Evolutionary conservation across 2,888 invertebrate genomes (phyloP).

Genomic region (Hipparchia sbordonii): DNA sequence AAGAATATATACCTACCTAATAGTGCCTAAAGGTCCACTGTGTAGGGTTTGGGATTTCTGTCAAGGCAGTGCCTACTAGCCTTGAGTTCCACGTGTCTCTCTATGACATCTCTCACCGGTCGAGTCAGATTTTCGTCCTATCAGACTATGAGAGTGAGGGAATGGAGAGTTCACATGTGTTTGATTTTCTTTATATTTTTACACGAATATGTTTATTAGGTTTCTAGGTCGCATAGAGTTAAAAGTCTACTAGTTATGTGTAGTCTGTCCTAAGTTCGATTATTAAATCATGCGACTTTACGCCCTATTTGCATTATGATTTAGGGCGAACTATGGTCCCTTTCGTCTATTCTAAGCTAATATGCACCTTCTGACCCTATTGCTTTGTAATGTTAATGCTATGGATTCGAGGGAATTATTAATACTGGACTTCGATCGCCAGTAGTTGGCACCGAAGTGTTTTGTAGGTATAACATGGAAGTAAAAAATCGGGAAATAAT

Average conservation of each 20-base stretch:
- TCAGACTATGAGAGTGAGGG: no score
- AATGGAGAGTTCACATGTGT: no score
- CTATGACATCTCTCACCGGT: no score
- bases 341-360: conserved; percentile 65
- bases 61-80: no score
- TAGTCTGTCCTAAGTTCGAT: neutral
- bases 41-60: no score
- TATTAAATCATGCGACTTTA: neutral
- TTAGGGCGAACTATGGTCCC: conserved; percentile 30
- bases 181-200: no score
- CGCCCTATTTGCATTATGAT: conserved; percentile 9
- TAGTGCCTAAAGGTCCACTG: no score
- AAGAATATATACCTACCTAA: no score
- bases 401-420: conserved; percentile 44
- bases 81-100: no score
- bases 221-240: no score
- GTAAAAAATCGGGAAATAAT: neutral
- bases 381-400: conserved; percentile 56
- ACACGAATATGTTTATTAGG: no score
- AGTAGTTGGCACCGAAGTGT: conserved; percentile 20
- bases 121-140: no score
- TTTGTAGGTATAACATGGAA: neutral
- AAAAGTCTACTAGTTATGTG: neutral
- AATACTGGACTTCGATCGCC: conserved; percentile 51
- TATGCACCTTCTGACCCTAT: conserved; percentile 57